Base-by-base conservation (phyloP, 2,113 vertebrate genomes). In the Urocitellus parryii region DNA sequence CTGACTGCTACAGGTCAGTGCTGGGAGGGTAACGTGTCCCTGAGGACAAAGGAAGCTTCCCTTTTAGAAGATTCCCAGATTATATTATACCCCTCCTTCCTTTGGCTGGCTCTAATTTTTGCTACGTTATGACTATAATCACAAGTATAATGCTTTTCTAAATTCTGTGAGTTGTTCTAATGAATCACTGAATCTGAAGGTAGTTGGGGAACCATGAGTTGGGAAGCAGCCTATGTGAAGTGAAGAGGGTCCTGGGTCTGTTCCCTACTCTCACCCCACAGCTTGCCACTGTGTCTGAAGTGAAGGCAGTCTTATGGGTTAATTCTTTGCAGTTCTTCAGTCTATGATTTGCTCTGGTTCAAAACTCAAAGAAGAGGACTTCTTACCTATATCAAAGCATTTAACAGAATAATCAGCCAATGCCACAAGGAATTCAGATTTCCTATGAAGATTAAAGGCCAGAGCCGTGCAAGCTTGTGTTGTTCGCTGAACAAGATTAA, bases 371-470 rank as follows among this genome's bases (percentile, higher is more conserved):
- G 0, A 93, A 37, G 51, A 95, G 53, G 91, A 79, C 56, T 42
- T 95, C 98, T 97, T 98, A 99, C 99, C 99, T 98, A 99, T 99
- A 97, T 99, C 99, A 96, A 99, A 99, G 98, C 99, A 99, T 95
- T 99, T 99, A 96, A 99, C 67, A 2, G 99, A 99, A 98, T 99
- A 99, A 98, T 99, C 99, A 77, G 99, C 99, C 95, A 99, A 97
- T 79, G 99, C 99, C 97, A 99, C 99, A 18, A 99, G 98, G 97
- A 99, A 99, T 98, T 99, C 99, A 16, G 99, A 99, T 91, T 99
- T 99, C 96, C 99, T 99, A 77, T 97, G 99, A 77, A 99, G 99
- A 97, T 98, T 99, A 98, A 99, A 99, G 10, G 99, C 99, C 97
- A 99, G 97, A 95, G 99, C 99, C 77, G 99, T 99, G 97, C 99